phyloP scores from a whole-genome alignment of 2,888 invertebrate genomes.

The Sphaerophoria rueppellii region DNA sequence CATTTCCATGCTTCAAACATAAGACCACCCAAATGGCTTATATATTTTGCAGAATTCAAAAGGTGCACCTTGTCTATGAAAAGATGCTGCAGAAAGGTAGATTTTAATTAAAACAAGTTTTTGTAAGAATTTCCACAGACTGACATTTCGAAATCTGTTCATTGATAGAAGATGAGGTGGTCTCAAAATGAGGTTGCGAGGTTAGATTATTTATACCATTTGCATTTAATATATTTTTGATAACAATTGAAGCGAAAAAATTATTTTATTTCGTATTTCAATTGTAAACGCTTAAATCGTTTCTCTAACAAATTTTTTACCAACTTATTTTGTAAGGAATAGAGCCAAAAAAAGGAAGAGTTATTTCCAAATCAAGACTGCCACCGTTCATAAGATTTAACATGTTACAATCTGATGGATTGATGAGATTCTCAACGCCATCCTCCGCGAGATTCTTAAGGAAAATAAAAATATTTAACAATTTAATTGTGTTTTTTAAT shows the following conservation, averaged over 20 bases:
- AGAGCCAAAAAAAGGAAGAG: constrained; percentile 1
- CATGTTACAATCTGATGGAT: neutral
- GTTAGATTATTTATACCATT: neutral
- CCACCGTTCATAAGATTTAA: neutral
- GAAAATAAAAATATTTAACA: no score
- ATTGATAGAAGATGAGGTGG: no score
- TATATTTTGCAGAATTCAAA: neutral
- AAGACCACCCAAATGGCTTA: constrained; percentile 49
- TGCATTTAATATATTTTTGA: neutral
- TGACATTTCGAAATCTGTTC: no score
- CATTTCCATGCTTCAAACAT: constrained; percentile 49
- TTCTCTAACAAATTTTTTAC: neutral
- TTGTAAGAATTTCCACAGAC: no score
- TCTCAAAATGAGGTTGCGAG: no score
- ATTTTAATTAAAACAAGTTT: neutral
- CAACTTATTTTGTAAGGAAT: constrained; percentile 10
- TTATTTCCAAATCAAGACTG: constrained; percentile 1
- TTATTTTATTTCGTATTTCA: no score
- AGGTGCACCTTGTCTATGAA: neutral
- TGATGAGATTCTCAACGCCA: no score
- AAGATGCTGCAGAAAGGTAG: neutral
- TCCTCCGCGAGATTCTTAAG: no score
- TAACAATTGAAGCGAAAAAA: no score
- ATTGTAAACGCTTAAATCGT: neutral
- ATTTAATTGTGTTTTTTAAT: no score